Evolutionary conservation across 2,113 vertebrate species (phyloP).

Genomic region (Plestiodon gilberti): DNA sequence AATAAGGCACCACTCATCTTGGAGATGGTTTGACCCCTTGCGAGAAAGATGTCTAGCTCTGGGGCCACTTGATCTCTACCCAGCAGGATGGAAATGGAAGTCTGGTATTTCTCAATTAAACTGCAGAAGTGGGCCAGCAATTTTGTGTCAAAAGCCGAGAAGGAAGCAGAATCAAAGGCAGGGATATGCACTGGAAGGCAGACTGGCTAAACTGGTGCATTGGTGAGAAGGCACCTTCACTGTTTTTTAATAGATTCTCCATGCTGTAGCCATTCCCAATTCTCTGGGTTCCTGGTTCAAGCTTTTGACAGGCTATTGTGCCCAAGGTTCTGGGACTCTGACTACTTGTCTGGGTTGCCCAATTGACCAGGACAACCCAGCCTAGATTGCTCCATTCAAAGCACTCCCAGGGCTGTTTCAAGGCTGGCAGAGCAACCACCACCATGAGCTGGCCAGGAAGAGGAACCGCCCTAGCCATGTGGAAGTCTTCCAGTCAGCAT

Average conservation of each 20-base stretch:
- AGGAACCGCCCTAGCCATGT: no score
- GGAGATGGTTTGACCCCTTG: not conserved
- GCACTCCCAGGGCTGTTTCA: no score
- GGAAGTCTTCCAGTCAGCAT: no score
- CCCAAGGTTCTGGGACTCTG: not conserved
- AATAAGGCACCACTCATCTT: not conserved
- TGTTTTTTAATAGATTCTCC: not conserved
- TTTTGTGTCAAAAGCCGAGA: not conserved
- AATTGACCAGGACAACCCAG: no score
- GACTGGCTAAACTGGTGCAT: not conserved
- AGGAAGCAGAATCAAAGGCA: not conserved
- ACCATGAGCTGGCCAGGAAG: no score
- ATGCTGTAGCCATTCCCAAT: not conserved
- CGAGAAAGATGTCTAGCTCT: not conserved
- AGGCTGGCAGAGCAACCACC: no score
- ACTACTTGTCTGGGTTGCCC: not conserved
- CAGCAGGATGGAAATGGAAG: not conserved
- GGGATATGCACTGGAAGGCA: not conserved
- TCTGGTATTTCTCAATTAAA: not conserved
- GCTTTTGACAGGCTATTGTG: not conserved
- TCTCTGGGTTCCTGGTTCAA: not conserved
- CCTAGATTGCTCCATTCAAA: no score
- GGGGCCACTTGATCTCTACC: no score
- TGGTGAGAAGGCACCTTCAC: not conserved
- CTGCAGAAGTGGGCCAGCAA: no score